Percentiles rank a stretch among this genome's conserved stretches.
These are phyloP conservation scores for Chrysogorgia sp. DNA, from an alignment of 92 coral and sea anemone species.

Conservation along the genomic window DNA sequence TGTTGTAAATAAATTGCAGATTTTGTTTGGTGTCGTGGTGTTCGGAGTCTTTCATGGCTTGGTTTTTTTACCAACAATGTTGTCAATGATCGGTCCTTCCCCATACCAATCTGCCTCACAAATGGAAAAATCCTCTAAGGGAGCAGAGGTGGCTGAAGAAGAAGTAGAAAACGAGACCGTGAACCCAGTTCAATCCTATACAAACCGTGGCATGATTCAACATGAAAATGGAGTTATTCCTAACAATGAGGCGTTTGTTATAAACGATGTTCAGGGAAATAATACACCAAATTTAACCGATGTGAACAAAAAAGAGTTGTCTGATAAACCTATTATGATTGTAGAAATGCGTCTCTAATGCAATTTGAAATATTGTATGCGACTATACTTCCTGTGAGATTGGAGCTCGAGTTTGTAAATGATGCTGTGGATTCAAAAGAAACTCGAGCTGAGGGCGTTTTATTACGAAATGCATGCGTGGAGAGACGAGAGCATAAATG, in stretches of 20 bases:
- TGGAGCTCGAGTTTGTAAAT: too few species aligned
- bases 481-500: too few species aligned
- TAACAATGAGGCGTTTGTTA: not conserved
- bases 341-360: constrained; percentile 2
- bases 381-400: too few species aligned
- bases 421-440: too few species aligned
- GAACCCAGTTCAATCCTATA: not conserved
- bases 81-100: constrained; percentile 83
- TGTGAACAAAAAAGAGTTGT: not conserved
- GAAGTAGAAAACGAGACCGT: not conserved
- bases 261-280: not conserved
- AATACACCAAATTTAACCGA: not conserved
- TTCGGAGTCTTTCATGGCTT: constrained; percentile 93
- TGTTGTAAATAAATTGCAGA: too few species aligned
- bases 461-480: too few species aligned
- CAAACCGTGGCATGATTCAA: constrained; percentile 11
- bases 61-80: constrained; percentile 81
- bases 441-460: too few species aligned
- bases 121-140: constrained; percentile 36
- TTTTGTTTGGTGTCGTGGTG: constrained; percentile 86
- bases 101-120: constrained; percentile 81
- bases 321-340: not conserved
- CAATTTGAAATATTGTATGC: too few species aligned
- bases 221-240: constrained; percentile 12
- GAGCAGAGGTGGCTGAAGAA: constrained; percentile 11